These are phyloP conservation scores for Brachypteracias leptosomus DNA, from an alignment of 2,113 vertebrate species.

Conservation along the genomic window DNA sequence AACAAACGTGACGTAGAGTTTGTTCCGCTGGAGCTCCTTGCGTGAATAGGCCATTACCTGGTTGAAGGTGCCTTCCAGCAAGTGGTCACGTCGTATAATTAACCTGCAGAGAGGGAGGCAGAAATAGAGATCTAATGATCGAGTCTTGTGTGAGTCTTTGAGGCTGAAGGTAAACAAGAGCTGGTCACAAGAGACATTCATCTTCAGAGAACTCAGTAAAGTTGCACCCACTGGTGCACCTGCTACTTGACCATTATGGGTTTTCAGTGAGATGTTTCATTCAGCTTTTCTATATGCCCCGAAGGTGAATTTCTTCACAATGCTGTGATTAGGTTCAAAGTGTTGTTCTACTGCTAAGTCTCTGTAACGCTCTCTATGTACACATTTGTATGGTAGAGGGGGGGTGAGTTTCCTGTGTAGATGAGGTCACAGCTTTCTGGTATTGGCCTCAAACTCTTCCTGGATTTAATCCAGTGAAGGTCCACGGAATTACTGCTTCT, in stretches of 20 bases:
- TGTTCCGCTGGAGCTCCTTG: slow-evolving; percentile 97
- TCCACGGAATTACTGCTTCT: not conserved
- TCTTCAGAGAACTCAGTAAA: not conserved
- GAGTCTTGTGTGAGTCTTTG: not conserved
- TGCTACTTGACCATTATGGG: not conserved
- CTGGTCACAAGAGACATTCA: not conserved
- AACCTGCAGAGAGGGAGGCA: slow-evolving; percentile 76
- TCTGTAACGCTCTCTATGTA: not conserved
- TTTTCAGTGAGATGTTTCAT: not conserved
- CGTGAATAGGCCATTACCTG: slow-evolving; percentile 98
- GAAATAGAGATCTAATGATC: not conserved
- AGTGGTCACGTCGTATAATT: slow-evolving; percentile 91
- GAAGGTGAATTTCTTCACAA: not conserved
- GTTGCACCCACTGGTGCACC: not conserved
- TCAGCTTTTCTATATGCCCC: not conserved
- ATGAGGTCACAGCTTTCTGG: not conserved
- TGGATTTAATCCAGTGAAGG: not conserved
- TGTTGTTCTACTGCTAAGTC: not conserved
- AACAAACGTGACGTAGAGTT: slow-evolving; percentile 94
- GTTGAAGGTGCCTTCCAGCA: slow-evolving; percentile 97
- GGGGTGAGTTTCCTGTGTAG: not conserved
- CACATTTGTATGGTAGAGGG: not conserved
- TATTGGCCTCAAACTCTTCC: not conserved
- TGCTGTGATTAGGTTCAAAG: not conserved
- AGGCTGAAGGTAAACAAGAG: not conserved